A percentile compares a stretch with the other conserved stretches of the same genome.
Evolutionary conservation across 2,113 vertebrate genomes (phyloP).

Genomic region (Acanthochromis polyacanthus): DNA sequence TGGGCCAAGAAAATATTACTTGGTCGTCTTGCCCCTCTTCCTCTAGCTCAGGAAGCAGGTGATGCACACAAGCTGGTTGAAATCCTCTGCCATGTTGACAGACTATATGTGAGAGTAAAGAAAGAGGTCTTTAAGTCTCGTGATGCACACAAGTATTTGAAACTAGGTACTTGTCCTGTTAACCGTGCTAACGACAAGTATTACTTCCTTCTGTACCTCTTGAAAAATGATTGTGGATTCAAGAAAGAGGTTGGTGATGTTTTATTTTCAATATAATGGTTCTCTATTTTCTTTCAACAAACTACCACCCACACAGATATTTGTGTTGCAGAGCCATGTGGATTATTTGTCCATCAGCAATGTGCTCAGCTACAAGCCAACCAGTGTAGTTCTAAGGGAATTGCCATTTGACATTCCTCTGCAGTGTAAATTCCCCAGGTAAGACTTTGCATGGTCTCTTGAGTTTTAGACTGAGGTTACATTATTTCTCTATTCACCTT

Average conservation of each 20-base stretch:
- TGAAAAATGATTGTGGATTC: conserved; percentile 63
- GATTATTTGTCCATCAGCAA: conserved; percentile 44
- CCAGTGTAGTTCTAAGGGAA: conserved; percentile 63
- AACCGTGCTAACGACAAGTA: conserved; percentile 42
- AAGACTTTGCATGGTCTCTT: neutral
- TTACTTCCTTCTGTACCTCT: conserved; percentile 71
- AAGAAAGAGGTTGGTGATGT: conserved; percentile 55
- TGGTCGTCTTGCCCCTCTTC: neutral
- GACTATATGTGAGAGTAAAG: conserved; percentile 71
- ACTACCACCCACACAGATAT: neutral
- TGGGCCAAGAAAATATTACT: conserved; percentile 35
- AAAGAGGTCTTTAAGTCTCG: conserved; percentile 43
- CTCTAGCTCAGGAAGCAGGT: fast-evolving
- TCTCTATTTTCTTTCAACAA: neutral
- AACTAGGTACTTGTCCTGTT: conserved; percentile 69
- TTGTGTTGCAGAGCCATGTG: conserved; percentile 52
- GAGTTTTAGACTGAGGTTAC: too few relatives aligned
- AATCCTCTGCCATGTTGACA: conserved; percentile 73
- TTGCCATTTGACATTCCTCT: conserved; percentile 64
- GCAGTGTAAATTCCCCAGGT: conserved; percentile 74
- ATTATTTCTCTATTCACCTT: too few relatives aligned
- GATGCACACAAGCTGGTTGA: neutral
- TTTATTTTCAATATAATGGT: neutral
- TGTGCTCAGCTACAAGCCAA: conserved; percentile 54
- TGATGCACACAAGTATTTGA: conserved; percentile 55